A percentile compares a stretch with the other conserved stretches of the same genome.
Evolutionary conservation across 2,113 vertebrate species (phyloP).

Genomic region (Oreocharis arfaki): DNA sequence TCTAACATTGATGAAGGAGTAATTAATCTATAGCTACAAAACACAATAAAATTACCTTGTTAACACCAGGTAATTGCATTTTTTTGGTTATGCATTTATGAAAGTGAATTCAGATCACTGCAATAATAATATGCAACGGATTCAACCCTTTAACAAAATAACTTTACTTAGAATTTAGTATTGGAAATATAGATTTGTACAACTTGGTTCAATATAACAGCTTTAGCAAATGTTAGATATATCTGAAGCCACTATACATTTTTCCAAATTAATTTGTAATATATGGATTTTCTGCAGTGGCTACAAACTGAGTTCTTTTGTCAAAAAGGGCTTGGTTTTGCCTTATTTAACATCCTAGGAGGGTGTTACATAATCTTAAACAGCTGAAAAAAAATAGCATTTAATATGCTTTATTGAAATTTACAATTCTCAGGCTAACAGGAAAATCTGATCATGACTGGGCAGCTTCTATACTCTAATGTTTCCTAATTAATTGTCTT

Average conservation of each 20-base stretch:
- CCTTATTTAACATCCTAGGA: background rate
- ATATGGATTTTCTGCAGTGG: background rate
- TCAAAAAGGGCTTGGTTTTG: background rate
- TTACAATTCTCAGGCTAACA: background rate
- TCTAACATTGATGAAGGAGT: background rate
- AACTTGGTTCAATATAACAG: background rate
- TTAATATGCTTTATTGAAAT: background rate
- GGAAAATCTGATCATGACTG: background rate
- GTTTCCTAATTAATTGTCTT: background rate
- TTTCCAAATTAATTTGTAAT: background rate
- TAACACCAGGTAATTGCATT: background rate
- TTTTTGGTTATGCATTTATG: background rate
- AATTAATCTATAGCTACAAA: background rate
- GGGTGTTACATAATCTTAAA: background rate
- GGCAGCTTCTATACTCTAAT: background rate
- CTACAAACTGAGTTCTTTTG: background rate
- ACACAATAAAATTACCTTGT: background rate
- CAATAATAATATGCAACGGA: background rate
- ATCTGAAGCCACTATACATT: background rate
- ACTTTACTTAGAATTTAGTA: background rate
- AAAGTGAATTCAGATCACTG: background rate
- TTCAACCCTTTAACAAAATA: background rate
- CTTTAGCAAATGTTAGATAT: background rate
- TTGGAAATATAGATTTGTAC: background rate
- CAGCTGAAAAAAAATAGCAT: background rate